Percentiles rank a stretch among this genome's conserved stretches.
Evolutionary conservation across 2,113 vertebrate genomes (phyloP).

Genomic region (Dasyprocta punctata): DNA sequence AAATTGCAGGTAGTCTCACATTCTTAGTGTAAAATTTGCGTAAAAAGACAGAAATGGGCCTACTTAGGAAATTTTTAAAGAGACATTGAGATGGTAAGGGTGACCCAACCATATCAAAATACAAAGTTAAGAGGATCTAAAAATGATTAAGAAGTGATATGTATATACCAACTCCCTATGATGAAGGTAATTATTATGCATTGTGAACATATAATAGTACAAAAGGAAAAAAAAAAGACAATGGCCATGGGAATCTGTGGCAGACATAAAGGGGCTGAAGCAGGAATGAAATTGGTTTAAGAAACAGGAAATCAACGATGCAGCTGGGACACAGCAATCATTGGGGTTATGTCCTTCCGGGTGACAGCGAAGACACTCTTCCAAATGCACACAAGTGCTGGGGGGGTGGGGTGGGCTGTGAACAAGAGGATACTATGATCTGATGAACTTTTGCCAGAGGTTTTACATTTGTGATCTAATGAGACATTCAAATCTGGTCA

Average conservation of each 20-base stretch:
- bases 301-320: fast-evolving
- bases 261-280: neutral
- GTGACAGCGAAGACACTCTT: neutral
- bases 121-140: neutral
- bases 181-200: neutral
- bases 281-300: neutral
- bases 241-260: fast-evolving
- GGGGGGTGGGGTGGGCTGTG: neutral
- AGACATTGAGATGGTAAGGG: neutral
- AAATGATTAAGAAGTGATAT: neutral
- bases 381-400: fast-evolving
- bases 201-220: neutral
- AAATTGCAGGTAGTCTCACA: neutral
- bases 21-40: neutral
- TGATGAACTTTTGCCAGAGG: neutral
- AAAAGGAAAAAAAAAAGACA: neutral
- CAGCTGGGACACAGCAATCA: neutral
- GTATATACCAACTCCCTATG: neutral
- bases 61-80: neutral
- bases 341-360: fast-evolving
- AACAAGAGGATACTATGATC: neutral
- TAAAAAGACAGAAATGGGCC: neutral
- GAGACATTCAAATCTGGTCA: neutral
- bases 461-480: neutral
- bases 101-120: fast-evolving